These are phyloP conservation scores for Drosophila orena DNA, from an alignment of 1,140 invertebrate genomes.

Conservation along the genomic window DNA sequence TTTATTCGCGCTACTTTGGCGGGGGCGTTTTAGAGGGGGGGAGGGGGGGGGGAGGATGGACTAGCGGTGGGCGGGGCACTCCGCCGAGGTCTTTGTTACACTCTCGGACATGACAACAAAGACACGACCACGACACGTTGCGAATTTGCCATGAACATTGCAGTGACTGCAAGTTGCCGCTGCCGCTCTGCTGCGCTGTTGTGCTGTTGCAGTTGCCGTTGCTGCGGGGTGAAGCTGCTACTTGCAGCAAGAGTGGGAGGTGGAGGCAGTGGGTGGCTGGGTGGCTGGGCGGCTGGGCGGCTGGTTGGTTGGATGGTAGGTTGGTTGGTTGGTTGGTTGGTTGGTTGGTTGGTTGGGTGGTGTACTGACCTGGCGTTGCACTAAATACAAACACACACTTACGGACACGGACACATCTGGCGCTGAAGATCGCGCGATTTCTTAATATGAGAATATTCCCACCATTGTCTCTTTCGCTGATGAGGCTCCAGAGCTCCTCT, in stretches of 20 bases:
- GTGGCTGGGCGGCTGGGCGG: background rate
- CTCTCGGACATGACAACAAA: constrained; percentile 80
- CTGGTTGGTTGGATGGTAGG: background rate
- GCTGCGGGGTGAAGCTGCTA: background rate
- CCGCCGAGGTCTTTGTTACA: constrained; percentile 80
- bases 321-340: background rate
- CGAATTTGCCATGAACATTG: constrained; percentile 78
- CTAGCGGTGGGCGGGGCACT: constrained; percentile 14
- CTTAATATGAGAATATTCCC: constrained; percentile 85
- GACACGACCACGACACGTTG: constrained; percentile 82
- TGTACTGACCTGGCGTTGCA: constrained; percentile 78
- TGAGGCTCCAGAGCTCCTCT: constrained; percentile 30
- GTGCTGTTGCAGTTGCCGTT: constrained; percentile 25
- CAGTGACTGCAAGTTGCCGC: constrained; percentile 39
- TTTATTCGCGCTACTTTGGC: constrained; percentile 65
- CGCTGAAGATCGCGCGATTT: constrained; percentile 82
- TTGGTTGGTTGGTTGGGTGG: constrained; percentile 42
- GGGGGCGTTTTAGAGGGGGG: constrained; percentile 26
- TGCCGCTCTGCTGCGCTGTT: constrained; percentile 4
- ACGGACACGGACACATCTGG: constrained; percentile 69
- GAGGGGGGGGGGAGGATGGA: background rate
- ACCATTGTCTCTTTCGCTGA: constrained; percentile 74
- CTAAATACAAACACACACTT: constrained; percentile 74
- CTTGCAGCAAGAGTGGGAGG: background rate
- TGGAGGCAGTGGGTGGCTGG: constrained; percentile 9